A percentile compares a stretch with the other conserved stretches of the same genome.
phyloP scores from a whole-genome alignment of 2,888 invertebrate species.

The Odontocolon sp. region DNA sequence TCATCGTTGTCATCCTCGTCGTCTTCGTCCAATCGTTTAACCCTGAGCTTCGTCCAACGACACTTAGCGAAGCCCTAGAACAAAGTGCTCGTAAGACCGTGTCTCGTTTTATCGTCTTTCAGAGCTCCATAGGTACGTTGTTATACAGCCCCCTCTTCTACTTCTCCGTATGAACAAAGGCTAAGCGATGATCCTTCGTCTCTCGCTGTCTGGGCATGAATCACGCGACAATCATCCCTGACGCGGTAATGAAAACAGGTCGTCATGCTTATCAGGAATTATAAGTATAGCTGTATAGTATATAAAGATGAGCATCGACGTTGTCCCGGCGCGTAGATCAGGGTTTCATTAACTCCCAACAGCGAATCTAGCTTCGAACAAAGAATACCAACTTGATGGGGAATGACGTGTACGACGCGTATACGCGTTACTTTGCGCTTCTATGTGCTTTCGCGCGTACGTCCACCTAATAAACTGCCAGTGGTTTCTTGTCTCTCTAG shows the following conservation, averaged over 20 bases:
- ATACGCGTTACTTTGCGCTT: slow-evolving; percentile 16
- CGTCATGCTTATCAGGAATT: slow-evolving; percentile 37
- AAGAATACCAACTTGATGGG: slow-evolving; percentile 2
- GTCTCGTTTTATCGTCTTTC: slow-evolving; percentile 50
- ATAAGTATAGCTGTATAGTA: neutral
- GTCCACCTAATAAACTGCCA: slow-evolving; percentile 76
- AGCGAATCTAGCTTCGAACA: slow-evolving; percentile 38
- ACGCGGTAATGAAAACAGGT: neutral
- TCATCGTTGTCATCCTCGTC: slow-evolving; percentile 30
- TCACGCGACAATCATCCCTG: neutral
- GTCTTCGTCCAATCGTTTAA: slow-evolving; percentile 49
- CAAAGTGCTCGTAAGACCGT: slow-evolving; percentile 50
- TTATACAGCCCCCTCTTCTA: slow-evolving; percentile 19
- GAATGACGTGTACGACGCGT: slow-evolving; percentile 7
- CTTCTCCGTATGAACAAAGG: slow-evolving; percentile 10
- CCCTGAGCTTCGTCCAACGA: slow-evolving; percentile 31
- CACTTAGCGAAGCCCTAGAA: slow-evolving; percentile 46
- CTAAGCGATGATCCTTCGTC: slow-evolving; percentile 6
- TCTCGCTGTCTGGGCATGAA: neutral
- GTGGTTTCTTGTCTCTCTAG: slow-evolving; percentile 66
- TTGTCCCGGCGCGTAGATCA: neutral
- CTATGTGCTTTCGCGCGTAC: slow-evolving; percentile 62
- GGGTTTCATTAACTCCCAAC: slow-evolving; percentile 28
- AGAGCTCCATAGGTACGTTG: slow-evolving; percentile 25
- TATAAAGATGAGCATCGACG: neutral